A percentile compares a stretch with the other conserved stretches of the same genome.
These are phyloP conservation scores for Tromatobia lineatoria DNA, from an alignment of 2,888 invertebrate species.

Conservation along the genomic window DNA sequence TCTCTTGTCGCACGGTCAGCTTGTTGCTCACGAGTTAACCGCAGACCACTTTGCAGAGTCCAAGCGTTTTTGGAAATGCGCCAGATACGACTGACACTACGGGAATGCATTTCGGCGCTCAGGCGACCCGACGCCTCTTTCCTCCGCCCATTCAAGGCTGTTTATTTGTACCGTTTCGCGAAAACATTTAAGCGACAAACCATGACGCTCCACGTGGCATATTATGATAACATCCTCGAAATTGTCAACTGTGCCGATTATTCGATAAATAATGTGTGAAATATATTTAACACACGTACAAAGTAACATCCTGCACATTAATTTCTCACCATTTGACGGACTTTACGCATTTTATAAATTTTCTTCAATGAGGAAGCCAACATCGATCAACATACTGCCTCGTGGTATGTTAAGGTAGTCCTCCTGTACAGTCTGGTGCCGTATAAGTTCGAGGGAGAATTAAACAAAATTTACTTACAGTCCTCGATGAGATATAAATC, in stretches of 20 bases:
- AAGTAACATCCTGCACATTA: not conserved
- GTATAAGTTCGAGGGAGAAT: no score
- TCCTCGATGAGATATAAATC: no score
- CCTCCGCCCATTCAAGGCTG: constrained; percentile 55
- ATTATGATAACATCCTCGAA: not conserved
- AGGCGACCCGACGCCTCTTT: constrained; percentile 14
- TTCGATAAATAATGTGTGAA: not conserved
- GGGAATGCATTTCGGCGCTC: constrained; percentile 57
- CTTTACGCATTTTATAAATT: no score
- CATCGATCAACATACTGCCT: no score
- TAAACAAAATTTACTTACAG: no score
- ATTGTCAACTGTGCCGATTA: not conserved
- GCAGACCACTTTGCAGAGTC: constrained; percentile 11
- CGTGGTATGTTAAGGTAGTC: no score
- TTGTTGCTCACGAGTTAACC: constrained; percentile 29
- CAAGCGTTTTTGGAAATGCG: constrained; percentile 58
- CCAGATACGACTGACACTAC: constrained; percentile 53
- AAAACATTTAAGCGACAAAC: constrained; percentile 10
- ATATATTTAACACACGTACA: not conserved
- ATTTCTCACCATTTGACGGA: no score
- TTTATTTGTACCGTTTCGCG: constrained; percentile 44
- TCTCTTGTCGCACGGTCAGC: constrained; percentile 3
- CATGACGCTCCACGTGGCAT: constrained; percentile 19
- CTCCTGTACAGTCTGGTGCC: no score
- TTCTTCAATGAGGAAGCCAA: no score